Conservation (phyloP, 35 echinoderm and acorn worm species). For the Lytechinus pictus region DNA sequence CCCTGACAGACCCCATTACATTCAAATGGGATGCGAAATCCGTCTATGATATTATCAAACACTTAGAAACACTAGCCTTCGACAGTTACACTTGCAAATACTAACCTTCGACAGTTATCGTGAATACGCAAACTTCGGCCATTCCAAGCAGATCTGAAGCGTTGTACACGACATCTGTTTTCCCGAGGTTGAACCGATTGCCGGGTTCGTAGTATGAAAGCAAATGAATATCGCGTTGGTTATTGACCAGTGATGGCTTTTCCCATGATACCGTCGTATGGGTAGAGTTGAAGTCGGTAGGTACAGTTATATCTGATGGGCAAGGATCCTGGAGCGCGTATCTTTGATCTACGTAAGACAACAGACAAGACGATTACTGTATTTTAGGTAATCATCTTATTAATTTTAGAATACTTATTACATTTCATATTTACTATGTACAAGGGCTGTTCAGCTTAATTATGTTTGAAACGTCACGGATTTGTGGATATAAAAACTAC, state of each 20-base stretch:
- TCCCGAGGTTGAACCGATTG: constrained; percentile 8
- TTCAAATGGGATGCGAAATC: neutral
- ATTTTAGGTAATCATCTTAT: no score
- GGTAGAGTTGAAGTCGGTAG: neutral
- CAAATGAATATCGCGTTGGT: neutral
- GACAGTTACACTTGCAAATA: no score
- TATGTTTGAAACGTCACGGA: no score
- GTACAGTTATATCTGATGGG: neutral
- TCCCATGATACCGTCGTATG: neutral
- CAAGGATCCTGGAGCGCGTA: neutral
- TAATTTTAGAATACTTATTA: no score
- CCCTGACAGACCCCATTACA: neutral
- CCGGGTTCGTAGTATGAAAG: neutral
- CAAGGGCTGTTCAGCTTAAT: no score
- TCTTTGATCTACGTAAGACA: neutral
- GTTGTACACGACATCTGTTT: constrained; percentile 24
- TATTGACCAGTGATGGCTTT: neutral
- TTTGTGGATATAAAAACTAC: no score
- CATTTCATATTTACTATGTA: no score
- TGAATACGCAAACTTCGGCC: constrained; percentile 19
- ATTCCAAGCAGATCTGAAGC: neutral
- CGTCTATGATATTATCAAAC: neutral
- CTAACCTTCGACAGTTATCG: constrained; percentile 18
- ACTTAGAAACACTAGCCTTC: neutral
- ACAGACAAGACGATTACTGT: no score